These are phyloP conservation scores for Ichneumoninae sp. DNA, from an alignment of 2,888 invertebrate genomes.

Conservation along the genomic window DNA sequence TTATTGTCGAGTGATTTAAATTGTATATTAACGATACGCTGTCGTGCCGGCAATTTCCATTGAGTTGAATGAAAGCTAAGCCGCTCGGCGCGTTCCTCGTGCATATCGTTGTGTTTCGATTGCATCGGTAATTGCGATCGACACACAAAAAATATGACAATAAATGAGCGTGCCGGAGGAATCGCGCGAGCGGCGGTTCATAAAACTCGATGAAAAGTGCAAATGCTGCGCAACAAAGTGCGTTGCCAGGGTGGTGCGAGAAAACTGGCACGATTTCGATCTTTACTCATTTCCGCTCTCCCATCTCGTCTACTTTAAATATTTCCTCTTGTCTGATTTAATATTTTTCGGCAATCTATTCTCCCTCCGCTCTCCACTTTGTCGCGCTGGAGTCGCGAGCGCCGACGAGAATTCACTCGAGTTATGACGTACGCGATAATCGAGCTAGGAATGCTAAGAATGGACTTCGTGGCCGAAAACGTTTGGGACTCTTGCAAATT, in stretches of 20 bases:
- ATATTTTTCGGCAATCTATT: slow-evolving; percentile 11
- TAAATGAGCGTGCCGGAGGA: slow-evolving; percentile 20
- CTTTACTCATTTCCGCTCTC: slow-evolving; percentile 10
- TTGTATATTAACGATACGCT: slow-evolving; percentile 47
- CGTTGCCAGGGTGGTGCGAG: slow-evolving; percentile 66
- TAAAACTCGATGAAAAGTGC: slow-evolving; percentile 83
- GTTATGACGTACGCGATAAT: background rate
- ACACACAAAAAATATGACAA: background rate
- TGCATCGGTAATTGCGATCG: slow-evolving; percentile 11
- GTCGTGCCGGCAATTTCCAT: slow-evolving; percentile 80
- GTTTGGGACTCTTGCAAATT: slow-evolving; percentile 21
- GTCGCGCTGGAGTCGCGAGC: slow-evolving; percentile 9
- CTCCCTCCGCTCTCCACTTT: slow-evolving; percentile 16
- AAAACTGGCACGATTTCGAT: slow-evolving; percentile 61
- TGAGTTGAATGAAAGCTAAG: slow-evolving; percentile 77
- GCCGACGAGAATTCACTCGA: slow-evolving; percentile 33
- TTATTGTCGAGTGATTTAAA: slow-evolving; percentile 62
- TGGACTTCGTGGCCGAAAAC: slow-evolving; percentile 5
- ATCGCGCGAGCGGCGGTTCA: slow-evolving; percentile 72
- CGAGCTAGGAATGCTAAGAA: slow-evolving; percentile 30
- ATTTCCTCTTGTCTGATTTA: slow-evolving; percentile 17
- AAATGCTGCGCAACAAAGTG: slow-evolving; percentile 66
- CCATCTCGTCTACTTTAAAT: slow-evolving; percentile 33
- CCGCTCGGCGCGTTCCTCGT: slow-evolving; percentile 38
- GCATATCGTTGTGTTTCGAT: slow-evolving; percentile 18